phyloP scores from a whole-genome alignment of 2,888 invertebrate species.

The Epirrhoe alternata region DNA sequence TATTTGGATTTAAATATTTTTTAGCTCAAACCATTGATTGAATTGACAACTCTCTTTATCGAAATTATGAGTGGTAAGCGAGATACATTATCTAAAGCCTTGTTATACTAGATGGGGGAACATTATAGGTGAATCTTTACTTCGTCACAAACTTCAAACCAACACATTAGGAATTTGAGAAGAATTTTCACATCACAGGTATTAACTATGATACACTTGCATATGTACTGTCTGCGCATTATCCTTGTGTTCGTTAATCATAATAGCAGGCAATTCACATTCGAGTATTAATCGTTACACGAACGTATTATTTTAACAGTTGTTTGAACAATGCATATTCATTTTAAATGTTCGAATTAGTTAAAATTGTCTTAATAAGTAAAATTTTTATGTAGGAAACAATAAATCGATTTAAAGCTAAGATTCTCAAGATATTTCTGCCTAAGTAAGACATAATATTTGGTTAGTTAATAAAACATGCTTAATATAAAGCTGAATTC shows the following conservation, averaged over 20 bases:
- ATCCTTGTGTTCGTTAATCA: constrained; percentile 7
- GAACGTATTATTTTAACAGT: background rate
- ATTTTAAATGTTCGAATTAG: background rate
- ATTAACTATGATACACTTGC: background rate
- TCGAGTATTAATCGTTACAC: background rate
- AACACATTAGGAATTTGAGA: background rate
- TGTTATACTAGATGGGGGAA: background rate
- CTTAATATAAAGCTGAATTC: background rate
- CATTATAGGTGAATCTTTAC: background rate
- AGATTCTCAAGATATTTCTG: background rate
- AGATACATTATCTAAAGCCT: background rate
- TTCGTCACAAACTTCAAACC: background rate
- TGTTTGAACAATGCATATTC: background rate
- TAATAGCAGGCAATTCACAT: background rate
- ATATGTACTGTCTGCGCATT: constrained; percentile 4
- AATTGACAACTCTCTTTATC: no score
- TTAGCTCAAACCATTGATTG: no score
- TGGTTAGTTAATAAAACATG: background rate
- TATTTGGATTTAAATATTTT: no score
- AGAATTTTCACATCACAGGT: background rate
- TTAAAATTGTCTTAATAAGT: background rate
- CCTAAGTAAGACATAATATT: background rate
- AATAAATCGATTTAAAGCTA: background rate
- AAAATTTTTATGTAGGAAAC: background rate
- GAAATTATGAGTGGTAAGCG: no score